Conservation (phyloP, 2,888 invertebrate species). For the Thelaira solivaga region DNA sequence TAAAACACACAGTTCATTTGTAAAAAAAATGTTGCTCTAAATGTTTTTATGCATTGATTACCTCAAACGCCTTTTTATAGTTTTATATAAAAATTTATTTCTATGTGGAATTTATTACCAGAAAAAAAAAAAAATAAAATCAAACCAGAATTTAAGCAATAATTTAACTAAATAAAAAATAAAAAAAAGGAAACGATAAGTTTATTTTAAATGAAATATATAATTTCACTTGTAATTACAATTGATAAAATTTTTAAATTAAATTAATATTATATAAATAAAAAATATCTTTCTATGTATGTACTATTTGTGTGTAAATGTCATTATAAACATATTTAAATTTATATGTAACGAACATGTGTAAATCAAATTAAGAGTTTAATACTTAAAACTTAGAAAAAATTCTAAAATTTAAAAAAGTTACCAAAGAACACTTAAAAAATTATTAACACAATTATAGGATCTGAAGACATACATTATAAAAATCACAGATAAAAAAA, state of each 20-base stretch:
- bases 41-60: constrained; percentile 54
- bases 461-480: constrained; percentile 26
- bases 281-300: constrained; percentile 48
- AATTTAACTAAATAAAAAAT: background rate
- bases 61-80: constrained; percentile 56
- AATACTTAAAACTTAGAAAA: constrained; percentile 33
- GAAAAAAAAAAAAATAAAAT: constrained; percentile 18
- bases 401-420: constrained; percentile 52
- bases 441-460: constrained; percentile 23
- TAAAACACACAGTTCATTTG: constrained; percentile 31
- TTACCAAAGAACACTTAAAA: constrained; percentile 34
- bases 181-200: constrained; percentile 14
- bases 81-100: constrained; percentile 54
- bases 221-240: constrained; percentile 29
- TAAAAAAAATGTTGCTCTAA: constrained; percentile 44
- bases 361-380: constrained; percentile 37
- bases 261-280: constrained; percentile 26
- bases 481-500: constrained; percentile 25
- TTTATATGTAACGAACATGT: constrained; percentile 33
- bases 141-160: constrained; percentile 11
- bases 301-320: constrained; percentile 59
- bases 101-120: constrained; percentile 51
- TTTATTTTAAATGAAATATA: constrained; percentile 12
- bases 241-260: constrained; percentile 36
- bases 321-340: constrained; percentile 28